Percentiles rank a stretch among this genome's conserved stretches.
Evolutionary conservation across 2,888 invertebrate genomes (phyloP).

Genomic region (Andrena marginata): DNA sequence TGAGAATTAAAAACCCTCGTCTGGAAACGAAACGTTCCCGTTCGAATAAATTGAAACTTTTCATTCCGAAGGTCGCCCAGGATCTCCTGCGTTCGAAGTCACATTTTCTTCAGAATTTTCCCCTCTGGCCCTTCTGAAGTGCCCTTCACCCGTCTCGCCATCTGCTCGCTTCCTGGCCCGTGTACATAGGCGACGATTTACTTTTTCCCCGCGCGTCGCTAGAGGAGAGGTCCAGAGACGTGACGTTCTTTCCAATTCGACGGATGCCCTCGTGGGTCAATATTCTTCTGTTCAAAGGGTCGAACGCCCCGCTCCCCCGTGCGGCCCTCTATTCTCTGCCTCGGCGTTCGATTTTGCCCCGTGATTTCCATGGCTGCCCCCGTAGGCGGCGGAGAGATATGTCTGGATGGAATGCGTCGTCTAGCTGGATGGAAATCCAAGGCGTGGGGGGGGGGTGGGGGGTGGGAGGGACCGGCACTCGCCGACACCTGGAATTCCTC

Average conservation of each 20-base stretch:
- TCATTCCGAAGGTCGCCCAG: background rate
- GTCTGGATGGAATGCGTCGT: slow-evolving; percentile 47
- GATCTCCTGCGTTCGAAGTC: slow-evolving; percentile 30
- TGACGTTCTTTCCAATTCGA: slow-evolving; percentile 58
- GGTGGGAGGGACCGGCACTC: slow-evolving; percentile 37
- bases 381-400: slow-evolving; percentile 16
- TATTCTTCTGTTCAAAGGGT: slow-evolving; percentile 15
- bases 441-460: no score
- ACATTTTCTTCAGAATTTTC: slow-evolving; percentile 40
- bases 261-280: slow-evolving; percentile 30
- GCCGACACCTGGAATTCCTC: slow-evolving; percentile 63
- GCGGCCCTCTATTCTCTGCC: background rate
- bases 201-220: slow-evolving; percentile 48
- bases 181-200: slow-evolving; percentile 68
- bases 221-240: slow-evolving; percentile 10
- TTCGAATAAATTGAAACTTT: slow-evolving; percentile 10
- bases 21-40: background rate
- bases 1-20: no score
- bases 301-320: background rate
- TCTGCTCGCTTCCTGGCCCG: slow-evolving; percentile 28
- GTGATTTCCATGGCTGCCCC: slow-evolving; percentile 14
- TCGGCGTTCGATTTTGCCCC: background rate
- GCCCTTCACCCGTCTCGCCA: slow-evolving; percentile 45
- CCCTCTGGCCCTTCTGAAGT: slow-evolving; percentile 17
- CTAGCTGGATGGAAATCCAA: slow-evolving; percentile 48